phyloP scores from a whole-genome alignment of 92 coral and sea anemone genomes.

The Paragorgia papillata region DNA sequence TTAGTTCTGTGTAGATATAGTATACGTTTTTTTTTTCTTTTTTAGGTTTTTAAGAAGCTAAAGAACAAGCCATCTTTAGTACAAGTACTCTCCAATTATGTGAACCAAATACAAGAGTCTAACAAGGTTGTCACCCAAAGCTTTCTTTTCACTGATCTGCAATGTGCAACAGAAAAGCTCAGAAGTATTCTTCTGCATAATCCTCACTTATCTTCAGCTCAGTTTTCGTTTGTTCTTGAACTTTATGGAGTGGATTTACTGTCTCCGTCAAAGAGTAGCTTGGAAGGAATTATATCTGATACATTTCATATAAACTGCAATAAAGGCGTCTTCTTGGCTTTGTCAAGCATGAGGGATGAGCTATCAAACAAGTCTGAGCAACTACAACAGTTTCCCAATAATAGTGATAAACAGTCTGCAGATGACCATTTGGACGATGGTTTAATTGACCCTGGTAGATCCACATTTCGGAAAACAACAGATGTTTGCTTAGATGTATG shows the following conservation, averaged over 20 bases:
- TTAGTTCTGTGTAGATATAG: too few species aligned
- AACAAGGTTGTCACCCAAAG: background rate
- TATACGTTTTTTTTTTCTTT: background rate
- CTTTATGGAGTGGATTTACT: slow-evolving; percentile 22
- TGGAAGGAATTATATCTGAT: slow-evolving; percentile 10
- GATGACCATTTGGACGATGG: background rate
- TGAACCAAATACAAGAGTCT: background rate
- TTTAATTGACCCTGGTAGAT: background rate
- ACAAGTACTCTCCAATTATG: slow-evolving; percentile 8
- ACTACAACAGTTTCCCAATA: background rate
- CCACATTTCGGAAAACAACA: background rate
- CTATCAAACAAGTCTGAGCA: background rate
- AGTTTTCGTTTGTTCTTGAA: slow-evolving; percentile 35
- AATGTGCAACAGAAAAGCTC: slow-evolving; percentile 15
- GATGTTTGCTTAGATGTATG: slow-evolving; percentile 10
- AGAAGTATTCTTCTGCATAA: slow-evolving; percentile 10
- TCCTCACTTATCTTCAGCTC: slow-evolving; percentile 41
- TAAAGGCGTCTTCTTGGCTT: slow-evolving; percentile 23
- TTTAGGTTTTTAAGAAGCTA: slow-evolving; percentile 32
- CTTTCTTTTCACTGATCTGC: slow-evolving; percentile 7
- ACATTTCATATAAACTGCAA: slow-evolving; percentile 14
- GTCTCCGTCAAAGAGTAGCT: background rate
- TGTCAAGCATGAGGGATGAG: slow-evolving; percentile 33
- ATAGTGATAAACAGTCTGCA: background rate
- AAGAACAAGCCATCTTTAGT: slow-evolving; percentile 36